phyloP scores from a whole-genome alignment of 2,113 vertebrate species.

The Salvelinus alpinus region DNA sequence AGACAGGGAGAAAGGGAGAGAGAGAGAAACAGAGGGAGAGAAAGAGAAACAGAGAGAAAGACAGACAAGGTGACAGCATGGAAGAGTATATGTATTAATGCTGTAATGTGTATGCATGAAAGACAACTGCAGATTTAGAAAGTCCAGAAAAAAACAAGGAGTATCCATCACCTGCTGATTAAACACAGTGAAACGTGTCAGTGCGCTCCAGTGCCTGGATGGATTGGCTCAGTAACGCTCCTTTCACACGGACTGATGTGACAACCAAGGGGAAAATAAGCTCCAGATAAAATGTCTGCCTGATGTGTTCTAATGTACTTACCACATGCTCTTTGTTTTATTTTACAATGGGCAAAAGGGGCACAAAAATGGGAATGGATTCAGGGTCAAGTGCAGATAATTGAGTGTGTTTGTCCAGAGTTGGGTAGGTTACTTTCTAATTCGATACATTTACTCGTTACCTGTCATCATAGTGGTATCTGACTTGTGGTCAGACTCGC shows the following conservation, averaged over 20 bases:
- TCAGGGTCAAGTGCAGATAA: too few species aligned
- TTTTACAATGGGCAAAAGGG: not conserved
- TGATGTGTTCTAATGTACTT: not conserved
- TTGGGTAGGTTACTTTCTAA: too few species aligned
- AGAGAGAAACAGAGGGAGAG: conserved; percentile 1
- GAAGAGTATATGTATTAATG: not conserved
- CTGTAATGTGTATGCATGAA: not conserved
- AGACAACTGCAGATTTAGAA: not conserved
- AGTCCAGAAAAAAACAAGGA: not conserved
- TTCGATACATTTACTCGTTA: too few species aligned
- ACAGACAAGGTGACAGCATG: not conserved
- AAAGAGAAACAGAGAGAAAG: not conserved
- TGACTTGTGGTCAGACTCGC: too few species aligned
- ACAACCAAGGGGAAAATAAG: conserved; percentile 1
- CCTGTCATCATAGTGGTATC: too few species aligned
- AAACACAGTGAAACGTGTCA: not conserved
- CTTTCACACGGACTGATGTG: not conserved
- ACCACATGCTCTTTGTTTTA: not conserved
- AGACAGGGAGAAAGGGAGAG: not conserved
- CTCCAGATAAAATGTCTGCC: not conserved
- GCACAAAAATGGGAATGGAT: not conserved
- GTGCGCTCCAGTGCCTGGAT: conserved; percentile 3
- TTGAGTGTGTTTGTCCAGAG: too few species aligned
- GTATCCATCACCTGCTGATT: not conserved
- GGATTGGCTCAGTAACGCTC: not conserved